Evolutionary conservation across 2,113 vertebrate species (phyloP).

Genomic region (Vidua chalybeata): DNA sequence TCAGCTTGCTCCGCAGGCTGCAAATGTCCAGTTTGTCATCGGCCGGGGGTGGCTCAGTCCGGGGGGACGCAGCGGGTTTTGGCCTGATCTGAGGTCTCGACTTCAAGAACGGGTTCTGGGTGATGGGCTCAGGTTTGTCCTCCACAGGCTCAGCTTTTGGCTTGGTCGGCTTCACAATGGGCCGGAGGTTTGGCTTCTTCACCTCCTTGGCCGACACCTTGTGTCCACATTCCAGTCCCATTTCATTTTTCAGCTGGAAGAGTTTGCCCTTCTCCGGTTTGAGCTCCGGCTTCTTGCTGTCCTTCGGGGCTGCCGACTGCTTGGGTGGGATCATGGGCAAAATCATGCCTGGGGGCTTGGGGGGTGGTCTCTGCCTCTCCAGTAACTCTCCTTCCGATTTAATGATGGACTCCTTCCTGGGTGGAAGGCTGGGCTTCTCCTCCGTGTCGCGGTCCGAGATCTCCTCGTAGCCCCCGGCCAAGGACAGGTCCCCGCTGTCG

Average conservation of each 20-base stretch:
- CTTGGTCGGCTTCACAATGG: slow-evolving; percentile 86
- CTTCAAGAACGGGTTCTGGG: slow-evolving; percentile 83
- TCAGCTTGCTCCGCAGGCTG: slow-evolving; percentile 91
- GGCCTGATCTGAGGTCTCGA: slow-evolving; percentile 88
- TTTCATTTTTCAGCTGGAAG: slow-evolving; percentile 90
- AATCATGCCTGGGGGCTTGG: slow-evolving; percentile 87
- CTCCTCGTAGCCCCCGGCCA: slow-evolving; percentile 74
- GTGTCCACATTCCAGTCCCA: slow-evolving; percentile 95
- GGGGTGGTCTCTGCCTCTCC: slow-evolving; percentile 81
- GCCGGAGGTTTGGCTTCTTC: slow-evolving; percentile 93
- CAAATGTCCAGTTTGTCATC: slow-evolving; percentile 91
- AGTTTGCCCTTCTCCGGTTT: slow-evolving; percentile 90
- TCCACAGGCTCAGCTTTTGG: slow-evolving; percentile 81
- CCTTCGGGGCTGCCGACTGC: slow-evolving; percentile 73
- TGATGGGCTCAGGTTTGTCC: slow-evolving; percentile 80
- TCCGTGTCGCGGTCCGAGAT: slow-evolving; percentile 73
- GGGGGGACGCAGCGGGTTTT: slow-evolving; percentile 82
- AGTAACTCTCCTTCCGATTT: slow-evolving; percentile 86
- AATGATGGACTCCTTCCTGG: slow-evolving; percentile 92
- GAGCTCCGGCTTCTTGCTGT: slow-evolving; percentile 79
- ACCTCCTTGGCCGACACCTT: slow-evolving; percentile 93
- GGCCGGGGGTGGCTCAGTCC: slow-evolving; percentile 77
- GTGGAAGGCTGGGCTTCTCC: slow-evolving; percentile 93
- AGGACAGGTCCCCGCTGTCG: slow-evolving; percentile 65
- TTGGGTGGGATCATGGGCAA: slow-evolving; percentile 85